These are phyloP conservation scores for Oxyura jamaicensis DNA, from an alignment of 2,113 vertebrate species.

Conservation along the genomic window DNA sequence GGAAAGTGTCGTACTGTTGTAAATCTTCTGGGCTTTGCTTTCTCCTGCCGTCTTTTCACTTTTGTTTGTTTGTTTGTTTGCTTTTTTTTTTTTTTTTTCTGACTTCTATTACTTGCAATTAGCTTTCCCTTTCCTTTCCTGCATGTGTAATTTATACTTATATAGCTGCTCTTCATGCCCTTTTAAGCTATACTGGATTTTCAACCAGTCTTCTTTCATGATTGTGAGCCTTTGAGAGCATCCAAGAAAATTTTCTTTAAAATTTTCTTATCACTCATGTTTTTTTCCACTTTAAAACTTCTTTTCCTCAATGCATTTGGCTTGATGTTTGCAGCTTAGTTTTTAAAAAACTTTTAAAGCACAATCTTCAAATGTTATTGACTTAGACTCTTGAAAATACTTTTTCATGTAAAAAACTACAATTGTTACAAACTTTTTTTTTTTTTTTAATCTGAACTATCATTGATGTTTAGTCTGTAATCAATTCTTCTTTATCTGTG, in stretches of 20 bases:
- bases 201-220: background rate
- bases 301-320: background rate
- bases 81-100: background rate
- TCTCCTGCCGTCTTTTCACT: background rate
- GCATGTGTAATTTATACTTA: background rate
- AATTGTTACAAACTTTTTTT: too few relatives aligned
- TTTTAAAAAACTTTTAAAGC: background rate
- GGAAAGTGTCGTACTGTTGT: background rate
- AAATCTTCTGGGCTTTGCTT: background rate
- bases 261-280: background rate
- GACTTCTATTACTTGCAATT: background rate
- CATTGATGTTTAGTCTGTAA: background rate
- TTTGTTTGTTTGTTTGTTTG: background rate
- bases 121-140: background rate
- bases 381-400: background rate
- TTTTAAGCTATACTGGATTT: background rate
- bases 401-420: background rate
- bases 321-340: background rate
- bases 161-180: background rate
- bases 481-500: background rate
- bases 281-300: background rate
- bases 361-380: background rate
- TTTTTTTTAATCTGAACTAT: background rate
- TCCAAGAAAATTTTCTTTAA: background rate
- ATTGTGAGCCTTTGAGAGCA: background rate